Evolutionary conservation across 1,140 invertebrate species (phyloP), one percentile per base, ranked within the genome.

Genomic region (Rhopalosiphum padi): DNA sequence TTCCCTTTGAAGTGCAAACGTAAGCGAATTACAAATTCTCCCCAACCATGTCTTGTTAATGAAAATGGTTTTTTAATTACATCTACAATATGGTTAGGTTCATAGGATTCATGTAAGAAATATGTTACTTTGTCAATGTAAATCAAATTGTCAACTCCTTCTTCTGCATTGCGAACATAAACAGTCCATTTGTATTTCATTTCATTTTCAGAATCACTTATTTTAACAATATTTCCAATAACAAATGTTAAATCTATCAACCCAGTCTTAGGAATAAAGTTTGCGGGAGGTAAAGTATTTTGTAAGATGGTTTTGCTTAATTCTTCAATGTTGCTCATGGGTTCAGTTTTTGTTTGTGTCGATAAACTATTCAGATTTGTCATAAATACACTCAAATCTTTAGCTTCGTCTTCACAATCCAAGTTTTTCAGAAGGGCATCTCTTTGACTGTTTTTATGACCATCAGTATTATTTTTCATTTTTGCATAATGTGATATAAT

Each of bases 151-250:
- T 91, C 90, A 22, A 60, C 4, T 2, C 90, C 53, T 51, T 90
- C 85, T 55, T 94, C 94, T 7, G n/a, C 48, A 87, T 94, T 94
- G 35, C 94, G 94, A 9, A 94, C 51, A 87, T 94, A 94, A 51
- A 94, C 94, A 53, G 90, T 94, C 94, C 94, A 94, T 92, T 94
- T 94, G 35, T 94, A 91, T 37, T 93, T 93, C 91, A 93, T 93
- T 55, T 83, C 91, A 23, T 86, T 22, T 35, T 93, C 82, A 53
- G 82, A 43, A 85, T 85, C 91, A 55, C 48, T 93, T n/a, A 93
- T 46, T 30, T 93, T 93, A 30, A 93, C 91, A 43, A 37, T 93
- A 15, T 93, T 93, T 51, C 91, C 91, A n/a, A 93, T 60, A 85
- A 93, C 51, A 43, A 53, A 93, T 30, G 91, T 41, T 41, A 93